Evolutionary conservation across 2,113 vertebrate genomes (phyloP).

Genomic region (Chiloscyllium plagiosum): DNA sequence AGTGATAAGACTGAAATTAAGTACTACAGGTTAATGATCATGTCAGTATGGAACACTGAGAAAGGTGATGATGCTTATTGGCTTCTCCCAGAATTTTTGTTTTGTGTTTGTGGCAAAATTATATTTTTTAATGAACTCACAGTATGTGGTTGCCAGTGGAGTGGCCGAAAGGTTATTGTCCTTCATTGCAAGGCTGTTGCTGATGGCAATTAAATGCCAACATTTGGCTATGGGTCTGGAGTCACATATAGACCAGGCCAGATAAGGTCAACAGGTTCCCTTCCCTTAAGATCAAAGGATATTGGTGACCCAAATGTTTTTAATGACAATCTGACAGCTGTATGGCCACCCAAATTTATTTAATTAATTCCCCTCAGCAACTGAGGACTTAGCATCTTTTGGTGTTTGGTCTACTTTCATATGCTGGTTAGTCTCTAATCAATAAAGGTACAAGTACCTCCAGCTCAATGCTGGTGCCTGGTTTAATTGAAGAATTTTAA

Average conservation of each 20-base stretch:
- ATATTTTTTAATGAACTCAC: background rate
- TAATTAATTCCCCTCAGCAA: background rate
- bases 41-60: background rate
- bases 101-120: background rate
- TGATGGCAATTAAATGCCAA: background rate
- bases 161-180: background rate
- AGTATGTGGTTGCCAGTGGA: background rate
- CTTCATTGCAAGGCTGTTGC: background rate
- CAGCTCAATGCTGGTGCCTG: no score
- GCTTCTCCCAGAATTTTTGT: background rate
- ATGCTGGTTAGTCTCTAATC: no score
- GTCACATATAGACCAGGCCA: background rate
- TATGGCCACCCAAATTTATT: background rate
- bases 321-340: background rate
- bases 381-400: no score
- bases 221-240: background rate
- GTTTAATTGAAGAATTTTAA: background rate
- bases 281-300: background rate
- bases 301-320: background rate
- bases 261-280: background rate
- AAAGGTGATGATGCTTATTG: background rate
- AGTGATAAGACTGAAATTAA: slow-evolving; percentile 50
- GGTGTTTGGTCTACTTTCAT: no score
- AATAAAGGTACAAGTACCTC: no score
- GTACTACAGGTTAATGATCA: background rate